Base-by-base conservation (phyloP, 2,888 invertebrate species). In the Calameuta filiformis region DNA sequence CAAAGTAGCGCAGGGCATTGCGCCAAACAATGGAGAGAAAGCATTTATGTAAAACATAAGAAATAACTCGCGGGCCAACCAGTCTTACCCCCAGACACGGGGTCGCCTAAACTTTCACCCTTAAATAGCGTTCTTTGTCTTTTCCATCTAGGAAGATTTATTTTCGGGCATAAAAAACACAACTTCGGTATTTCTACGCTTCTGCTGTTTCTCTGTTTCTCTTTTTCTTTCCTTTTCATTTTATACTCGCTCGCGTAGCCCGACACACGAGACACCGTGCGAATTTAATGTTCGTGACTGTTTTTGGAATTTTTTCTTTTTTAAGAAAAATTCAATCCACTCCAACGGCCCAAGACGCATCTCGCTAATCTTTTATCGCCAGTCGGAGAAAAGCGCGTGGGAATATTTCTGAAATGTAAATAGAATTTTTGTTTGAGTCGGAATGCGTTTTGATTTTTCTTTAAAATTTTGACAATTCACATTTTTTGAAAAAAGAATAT, bases 91-190 rank as follows among this genome's bases (percentile, higher is more conserved):
- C 78, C 30, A 78, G 78, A 78, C 78, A 78, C 73, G 78, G 73
- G 78, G 78, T 78, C 78, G 78, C 78, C 78, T 78, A 78, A 78
- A 78, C 78, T 78, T 78, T 78, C 78, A 78, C 78, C 78, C 78
- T 78, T 78, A 78, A 78, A 78, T 78, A 78, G 78, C 73, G 75
- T 78, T 78, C 75, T 78, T 78, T 78, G 78, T 78, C 78, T 78
- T 78, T 56, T 78, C 78, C 76, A 78, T 78, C 69, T 75, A 35
- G 35, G 23, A 76, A 73, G 78, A 78, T 78, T 78, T 78, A 78
- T 78, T 78, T 68, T 68, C 68, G 33, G 9, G 78, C 73, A 78
- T 78, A 76, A 78, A 56, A 78, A 76, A 76, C 73, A 73, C 69
- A 78, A 78, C 78, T 75, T 76, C 75, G 71, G 75, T 76, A 76